Base-by-base conservation (phyloP, 1,140 invertebrate species). In the Cherax quadricarinatus region DNA sequence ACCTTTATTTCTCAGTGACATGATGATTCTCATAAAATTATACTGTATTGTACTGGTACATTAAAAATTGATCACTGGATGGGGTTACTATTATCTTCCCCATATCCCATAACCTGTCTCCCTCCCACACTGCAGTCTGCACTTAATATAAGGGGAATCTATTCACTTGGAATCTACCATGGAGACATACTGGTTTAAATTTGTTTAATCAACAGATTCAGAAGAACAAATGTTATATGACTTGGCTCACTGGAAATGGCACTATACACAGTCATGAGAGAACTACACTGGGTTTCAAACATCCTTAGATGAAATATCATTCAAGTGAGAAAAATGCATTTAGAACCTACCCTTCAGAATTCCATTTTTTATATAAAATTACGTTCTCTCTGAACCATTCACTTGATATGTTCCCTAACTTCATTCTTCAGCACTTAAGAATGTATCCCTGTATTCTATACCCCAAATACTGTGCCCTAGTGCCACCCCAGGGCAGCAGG, bases 141-240 rank as follows among this genome's bases (percentile, higher is more conserved):
- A 82, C 81, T 82, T 82, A 82, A 82, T 82, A 82, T 82, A 82
- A 82, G 51, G 81, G 81, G 51, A 48, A 82, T 60, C 81, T 82
- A 82, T 82, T 82, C 81, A 57, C 81, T 82, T 82, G 81, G 79
- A 53, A 82, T 82, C 81, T 82, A 82, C 81, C n/a, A 48, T 82
- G 81, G 57, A 82, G 81, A 82, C 49, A 82, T 49, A 81, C 14
- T 82, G 81, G 41, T 82, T 60, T 82, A 53, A 49, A 82, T 82
- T 82, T 75, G 70, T 82, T 82, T 82, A 53, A 60, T 57, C 57
- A 82, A 82, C 81, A 82, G 57, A 82, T 82, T 82, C n/a, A 57
- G 51, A 30, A 82, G 81, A 82, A 82, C 57, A 82, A 82, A 82
- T 82, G 81, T 82, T 75, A 75, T 82, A 82, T 82, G 81, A 82